These are phyloP conservation scores for Ophiodon elongatus DNA, from an alignment of 2,113 vertebrate genomes.

Conservation along the genomic window DNA sequence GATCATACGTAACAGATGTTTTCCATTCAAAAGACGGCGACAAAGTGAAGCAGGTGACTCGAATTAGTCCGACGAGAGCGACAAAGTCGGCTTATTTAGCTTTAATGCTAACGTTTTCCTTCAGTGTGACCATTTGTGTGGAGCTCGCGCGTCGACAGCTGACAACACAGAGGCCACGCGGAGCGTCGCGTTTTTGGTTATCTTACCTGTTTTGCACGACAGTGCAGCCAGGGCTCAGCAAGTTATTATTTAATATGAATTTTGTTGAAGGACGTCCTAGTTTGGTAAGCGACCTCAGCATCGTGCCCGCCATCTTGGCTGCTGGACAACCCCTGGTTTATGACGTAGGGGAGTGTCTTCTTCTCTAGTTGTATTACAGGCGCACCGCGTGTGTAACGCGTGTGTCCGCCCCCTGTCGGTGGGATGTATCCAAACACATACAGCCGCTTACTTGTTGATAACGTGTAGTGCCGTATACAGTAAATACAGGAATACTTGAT, in stretches of 20 bases:
- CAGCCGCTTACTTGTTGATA: not conserved
- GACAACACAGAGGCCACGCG: fast-evolving
- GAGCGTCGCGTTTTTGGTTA: not conserved
- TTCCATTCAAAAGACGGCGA: not conserved
- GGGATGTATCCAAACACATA: no score
- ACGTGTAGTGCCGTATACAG: not conserved
- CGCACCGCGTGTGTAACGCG: fast-evolving
- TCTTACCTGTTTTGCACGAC: slow-evolving; percentile 82
- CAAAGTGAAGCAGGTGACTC: not conserved
- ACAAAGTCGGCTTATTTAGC: slow-evolving; percentile 25
- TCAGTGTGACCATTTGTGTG: not conserved
- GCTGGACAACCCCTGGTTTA: slow-evolving; percentile 14
- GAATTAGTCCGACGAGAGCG: not conserved
- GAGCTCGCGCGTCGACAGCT: not conserved
- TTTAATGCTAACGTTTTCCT: slow-evolving; percentile 49
- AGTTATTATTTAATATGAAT: slow-evolving; percentile 72
- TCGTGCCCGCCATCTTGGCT: slow-evolving; percentile 84
- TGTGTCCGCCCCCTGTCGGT: slow-evolving; percentile 47
- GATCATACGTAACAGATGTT: fast-evolving
- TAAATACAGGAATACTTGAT: not conserved
- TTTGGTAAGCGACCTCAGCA: slow-evolving; percentile 84
- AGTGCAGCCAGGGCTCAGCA: slow-evolving; percentile 66
- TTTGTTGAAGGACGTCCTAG: slow-evolving; percentile 86
- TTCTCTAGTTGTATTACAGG: not conserved
- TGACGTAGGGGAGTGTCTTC: slow-evolving; percentile 51